phyloP scores from a whole-genome alignment of 1,140 invertebrate genomes.

The Ceratosolen fusciceps region DNA sequence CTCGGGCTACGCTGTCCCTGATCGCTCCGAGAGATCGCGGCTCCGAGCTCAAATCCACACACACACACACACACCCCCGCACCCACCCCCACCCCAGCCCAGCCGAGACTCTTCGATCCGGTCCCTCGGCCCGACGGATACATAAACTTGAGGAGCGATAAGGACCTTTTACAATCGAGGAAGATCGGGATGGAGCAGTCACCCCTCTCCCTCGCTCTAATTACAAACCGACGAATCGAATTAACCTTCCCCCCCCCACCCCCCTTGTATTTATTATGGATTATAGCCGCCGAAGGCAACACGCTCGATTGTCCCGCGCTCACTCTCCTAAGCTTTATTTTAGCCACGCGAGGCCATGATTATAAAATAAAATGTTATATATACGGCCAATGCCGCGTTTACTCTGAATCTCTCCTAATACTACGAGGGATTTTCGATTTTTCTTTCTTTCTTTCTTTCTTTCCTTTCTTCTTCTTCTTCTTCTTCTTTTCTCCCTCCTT shows the following conservation, averaged over 20 bases:
- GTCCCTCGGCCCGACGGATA: background rate
- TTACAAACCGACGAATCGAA: background rate
- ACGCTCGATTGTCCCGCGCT: background rate
- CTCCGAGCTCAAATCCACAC: background rate
- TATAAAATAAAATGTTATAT: too few relatives aligned
- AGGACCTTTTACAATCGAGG: background rate
- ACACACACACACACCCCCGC: background rate
- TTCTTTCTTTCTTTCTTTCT: too few relatives aligned
- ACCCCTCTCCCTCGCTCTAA: too few relatives aligned
- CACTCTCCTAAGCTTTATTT: too few relatives aligned
- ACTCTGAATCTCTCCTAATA: too few relatives aligned
- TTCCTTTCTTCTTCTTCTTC: too few relatives aligned
- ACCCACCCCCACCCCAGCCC: background rate
- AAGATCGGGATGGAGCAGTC: background rate
- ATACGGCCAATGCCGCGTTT: too few relatives aligned
- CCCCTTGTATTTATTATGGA: background rate
- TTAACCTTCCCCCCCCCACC: background rate
- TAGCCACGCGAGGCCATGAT: too few relatives aligned
- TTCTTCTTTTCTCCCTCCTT: too few relatives aligned
- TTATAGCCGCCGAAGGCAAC: background rate
- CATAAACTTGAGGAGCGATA: background rate
- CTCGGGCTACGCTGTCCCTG: conserved; percentile 17
- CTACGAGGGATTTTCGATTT: too few relatives aligned
- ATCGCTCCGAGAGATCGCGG: conserved; percentile 1
- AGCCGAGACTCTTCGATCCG: background rate